These are phyloP conservation scores for Pseudococcus longispinus DNA, from an alignment of 2,888 invertebrate genomes.

Conservation along the genomic window DNA sequence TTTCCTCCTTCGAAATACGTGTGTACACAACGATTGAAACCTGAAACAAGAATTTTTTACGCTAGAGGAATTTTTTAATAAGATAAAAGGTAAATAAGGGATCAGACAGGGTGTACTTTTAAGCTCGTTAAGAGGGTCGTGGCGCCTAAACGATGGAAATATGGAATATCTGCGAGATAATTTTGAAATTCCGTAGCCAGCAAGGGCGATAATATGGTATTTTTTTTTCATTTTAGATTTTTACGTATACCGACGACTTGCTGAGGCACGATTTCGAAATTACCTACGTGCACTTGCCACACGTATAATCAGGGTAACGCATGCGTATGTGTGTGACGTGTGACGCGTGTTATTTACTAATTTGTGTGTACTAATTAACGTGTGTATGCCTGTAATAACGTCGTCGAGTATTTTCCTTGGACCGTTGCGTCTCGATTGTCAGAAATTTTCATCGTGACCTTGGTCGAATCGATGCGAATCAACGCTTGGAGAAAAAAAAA, in stretches of 20 bases:
- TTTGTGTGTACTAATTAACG: background rate
- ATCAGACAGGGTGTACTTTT: background rate
- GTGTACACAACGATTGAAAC: background rate
- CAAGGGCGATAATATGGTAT: background rate
- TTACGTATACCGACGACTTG: background rate
- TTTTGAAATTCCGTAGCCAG: background rate
- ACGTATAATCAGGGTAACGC: background rate
- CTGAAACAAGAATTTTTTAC: background rate
- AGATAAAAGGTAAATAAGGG: background rate
- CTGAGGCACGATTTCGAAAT: background rate
- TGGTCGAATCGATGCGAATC: background rate
- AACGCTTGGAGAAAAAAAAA: background rate
- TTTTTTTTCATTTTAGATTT: background rate
- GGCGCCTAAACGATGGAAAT: background rate
- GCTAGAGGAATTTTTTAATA: background rate
- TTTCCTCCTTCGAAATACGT: background rate
- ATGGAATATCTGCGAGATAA: background rate
- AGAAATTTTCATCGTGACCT: background rate
- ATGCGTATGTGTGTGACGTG: background rate
- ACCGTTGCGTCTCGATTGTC: background rate
- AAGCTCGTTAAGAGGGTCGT: background rate
- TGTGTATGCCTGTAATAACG: background rate
- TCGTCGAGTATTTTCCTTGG: background rate
- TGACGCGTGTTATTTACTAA: background rate
- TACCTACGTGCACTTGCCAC: background rate